A percentile compares a stretch with the other conserved stretches of the same genome.
phyloP scores from a whole-genome alignment of 92 coral and sea anemone genomes.

The Epizoanthus rinbou region DNA sequence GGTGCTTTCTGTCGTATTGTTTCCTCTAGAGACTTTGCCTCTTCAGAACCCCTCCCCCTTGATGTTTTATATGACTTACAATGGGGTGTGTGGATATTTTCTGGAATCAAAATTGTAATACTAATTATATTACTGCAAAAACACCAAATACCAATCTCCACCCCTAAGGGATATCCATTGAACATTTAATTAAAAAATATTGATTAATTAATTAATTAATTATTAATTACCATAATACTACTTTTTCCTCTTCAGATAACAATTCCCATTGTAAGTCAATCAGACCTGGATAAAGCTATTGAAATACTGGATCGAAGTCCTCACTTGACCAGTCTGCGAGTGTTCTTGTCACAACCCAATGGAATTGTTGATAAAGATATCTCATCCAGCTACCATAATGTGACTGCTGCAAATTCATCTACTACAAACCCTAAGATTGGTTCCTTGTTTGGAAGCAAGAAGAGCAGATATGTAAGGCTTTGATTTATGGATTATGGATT shows the following conservation, averaged over 20 bases:
- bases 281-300: constrained; percentile 96
- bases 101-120: too few species aligned
- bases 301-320: constrained; percentile 95
- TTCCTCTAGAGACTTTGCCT: background rate
- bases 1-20: background rate
- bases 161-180: background rate
- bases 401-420: constrained; percentile 53
- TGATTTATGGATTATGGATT: background rate
- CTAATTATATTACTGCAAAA: too few species aligned
- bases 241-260: constrained; percentile 35
- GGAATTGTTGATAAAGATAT: constrained; percentile 62
- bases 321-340: constrained; percentile 87
- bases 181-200: background rate
- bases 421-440: constrained; percentile 86
- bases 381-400: constrained; percentile 39
- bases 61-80: too few species aligned
- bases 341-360: constrained; percentile 86
- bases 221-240: background rate
- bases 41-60: too few species aligned
- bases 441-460: constrained; percentile 78
- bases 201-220: too few species aligned
- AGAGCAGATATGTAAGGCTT: constrained; percentile 41
- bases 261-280: constrained; percentile 87
- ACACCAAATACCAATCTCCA: background rate
- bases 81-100: too few species aligned